Evolutionary conservation across 2,113 vertebrate genomes (phyloP).

Genomic region (Amblyopsis rosae): DNA sequence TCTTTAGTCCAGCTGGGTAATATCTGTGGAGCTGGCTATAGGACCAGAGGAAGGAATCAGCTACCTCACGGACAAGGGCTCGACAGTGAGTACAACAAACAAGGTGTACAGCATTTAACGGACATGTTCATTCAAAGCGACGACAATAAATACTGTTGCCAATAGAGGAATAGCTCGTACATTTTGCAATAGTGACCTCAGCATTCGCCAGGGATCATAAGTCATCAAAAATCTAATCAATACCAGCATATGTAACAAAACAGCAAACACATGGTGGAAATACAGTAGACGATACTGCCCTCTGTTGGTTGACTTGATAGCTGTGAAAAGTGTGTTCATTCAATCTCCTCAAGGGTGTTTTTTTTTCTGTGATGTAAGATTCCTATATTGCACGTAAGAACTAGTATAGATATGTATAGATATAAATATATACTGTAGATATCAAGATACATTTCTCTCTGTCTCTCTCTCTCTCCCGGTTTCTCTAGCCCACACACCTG

Average conservation of each 20-base stretch:
- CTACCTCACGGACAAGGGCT: slow-evolving; percentile 98
- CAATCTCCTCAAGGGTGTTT: too few relatives aligned
- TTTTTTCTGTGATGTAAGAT: too few relatives aligned
- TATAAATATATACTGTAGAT: not conserved
- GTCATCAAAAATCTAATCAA: too few relatives aligned
- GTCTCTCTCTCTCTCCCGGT: slow-evolving; percentile 16
- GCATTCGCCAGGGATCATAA: too few relatives aligned
- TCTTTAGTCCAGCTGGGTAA: slow-evolving; percentile 95
- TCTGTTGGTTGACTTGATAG: not conserved
- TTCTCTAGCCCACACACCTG: slow-evolving; percentile 87
- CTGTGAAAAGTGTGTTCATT: too few relatives aligned
- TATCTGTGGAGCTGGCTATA: slow-evolving; percentile 95
- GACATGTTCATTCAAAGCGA: not conserved
- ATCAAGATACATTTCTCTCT: not conserved
- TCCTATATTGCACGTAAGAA: too few relatives aligned
- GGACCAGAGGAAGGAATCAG: slow-evolving; percentile 99
- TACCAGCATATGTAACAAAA: too few relatives aligned
- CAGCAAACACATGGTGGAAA: not conserved
- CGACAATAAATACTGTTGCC: not conserved
- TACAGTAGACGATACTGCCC: slow-evolving; percentile 34
- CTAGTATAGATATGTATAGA: not conserved
- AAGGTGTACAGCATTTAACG: not conserved
- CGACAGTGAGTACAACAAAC: slow-evolving; percentile 82
- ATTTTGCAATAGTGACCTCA: too few relatives aligned
- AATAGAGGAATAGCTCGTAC: too few relatives aligned